Conservation (phyloP, 1,140 invertebrate genomes). For the Tetramorium simillimum region DNA sequence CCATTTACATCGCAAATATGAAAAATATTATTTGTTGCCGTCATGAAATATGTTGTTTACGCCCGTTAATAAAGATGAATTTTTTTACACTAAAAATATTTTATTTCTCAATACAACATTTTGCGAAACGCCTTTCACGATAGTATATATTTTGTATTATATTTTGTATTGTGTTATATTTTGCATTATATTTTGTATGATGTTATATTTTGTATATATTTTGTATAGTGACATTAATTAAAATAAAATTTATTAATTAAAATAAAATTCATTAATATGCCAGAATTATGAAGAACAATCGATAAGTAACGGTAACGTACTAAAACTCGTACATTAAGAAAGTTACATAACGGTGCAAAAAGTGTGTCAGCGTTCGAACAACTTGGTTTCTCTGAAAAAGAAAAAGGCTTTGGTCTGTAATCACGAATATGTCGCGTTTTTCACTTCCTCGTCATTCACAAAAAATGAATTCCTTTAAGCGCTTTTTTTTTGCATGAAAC, state of each 20-base stretch:
- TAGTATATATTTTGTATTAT: neutral
- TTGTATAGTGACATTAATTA: no score
- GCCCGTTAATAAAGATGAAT: neutral
- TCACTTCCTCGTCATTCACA: constrained; percentile 25
- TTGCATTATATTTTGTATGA: no score
- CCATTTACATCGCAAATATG: neutral
- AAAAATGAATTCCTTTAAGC: constrained; percentile 33
- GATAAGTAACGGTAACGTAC: neutral
- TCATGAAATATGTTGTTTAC: neutral
- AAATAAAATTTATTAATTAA: no score
- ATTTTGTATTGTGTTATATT: no score
- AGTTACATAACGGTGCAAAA: constrained; percentile 25
- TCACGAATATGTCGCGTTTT: constrained; percentile 21
- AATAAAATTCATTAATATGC: constrained; percentile 9
- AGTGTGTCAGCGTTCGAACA: constrained; percentile 13
- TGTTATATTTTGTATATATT: no score
- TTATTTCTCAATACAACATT: neutral
- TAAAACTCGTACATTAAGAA: constrained; percentile 13
- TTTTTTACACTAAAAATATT: neutral
- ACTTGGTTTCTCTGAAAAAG: constrained; percentile 17
- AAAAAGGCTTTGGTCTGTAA: constrained; percentile 22
- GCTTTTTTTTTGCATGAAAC: neutral
- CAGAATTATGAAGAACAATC: neutral
- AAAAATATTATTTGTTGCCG: neutral
- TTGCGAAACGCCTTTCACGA: neutral